Evolutionary conservation across 64 coral and sea anemone species (phyloP).

Genomic region (Montipora foliosa): DNA sequence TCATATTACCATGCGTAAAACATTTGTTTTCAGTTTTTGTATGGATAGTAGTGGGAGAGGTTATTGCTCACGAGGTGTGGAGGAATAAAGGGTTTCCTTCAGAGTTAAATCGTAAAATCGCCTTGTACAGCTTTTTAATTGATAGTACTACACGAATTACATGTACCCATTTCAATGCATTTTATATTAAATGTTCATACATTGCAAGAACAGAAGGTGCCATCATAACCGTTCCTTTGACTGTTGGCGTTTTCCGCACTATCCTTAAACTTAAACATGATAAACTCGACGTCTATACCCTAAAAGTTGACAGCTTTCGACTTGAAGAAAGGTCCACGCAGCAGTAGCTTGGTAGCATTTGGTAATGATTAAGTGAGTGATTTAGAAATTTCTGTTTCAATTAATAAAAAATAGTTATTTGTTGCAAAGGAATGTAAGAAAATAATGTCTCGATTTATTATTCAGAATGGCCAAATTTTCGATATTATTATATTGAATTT

Average conservation of each 20-base stretch:
- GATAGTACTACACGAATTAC: neutral
- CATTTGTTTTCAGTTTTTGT: slow-evolving; percentile 31
- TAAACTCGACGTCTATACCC: neutral
- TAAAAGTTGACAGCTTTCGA: neutral
- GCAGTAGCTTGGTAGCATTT: neutral
- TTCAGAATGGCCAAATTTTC: slow-evolving; percentile 22
- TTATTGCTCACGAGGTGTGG: neutral
- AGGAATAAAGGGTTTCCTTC: neutral
- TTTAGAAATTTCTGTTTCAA: slow-evolving; percentile 9
- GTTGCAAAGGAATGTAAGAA: neutral
- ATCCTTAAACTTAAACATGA: no score
- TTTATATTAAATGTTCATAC: neutral
- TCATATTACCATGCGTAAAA: neutral
- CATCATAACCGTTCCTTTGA: neutral
- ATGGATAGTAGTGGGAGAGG: neutral
- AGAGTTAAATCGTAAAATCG: neutral
- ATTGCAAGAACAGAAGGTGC: neutral
- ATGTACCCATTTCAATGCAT: neutral
- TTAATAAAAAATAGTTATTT: slow-evolving; percentile 13
- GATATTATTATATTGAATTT: slow-evolving; percentile 48
- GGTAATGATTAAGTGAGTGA: slow-evolving; percentile 7
- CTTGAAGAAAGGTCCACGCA: no score
- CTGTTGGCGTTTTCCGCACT: neutral
- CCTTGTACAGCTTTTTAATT: neutral
- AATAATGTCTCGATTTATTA: slow-evolving; percentile 46